Conservation (phyloP, 2,113 vertebrate genomes). For the Eulemur macaco region DNA sequence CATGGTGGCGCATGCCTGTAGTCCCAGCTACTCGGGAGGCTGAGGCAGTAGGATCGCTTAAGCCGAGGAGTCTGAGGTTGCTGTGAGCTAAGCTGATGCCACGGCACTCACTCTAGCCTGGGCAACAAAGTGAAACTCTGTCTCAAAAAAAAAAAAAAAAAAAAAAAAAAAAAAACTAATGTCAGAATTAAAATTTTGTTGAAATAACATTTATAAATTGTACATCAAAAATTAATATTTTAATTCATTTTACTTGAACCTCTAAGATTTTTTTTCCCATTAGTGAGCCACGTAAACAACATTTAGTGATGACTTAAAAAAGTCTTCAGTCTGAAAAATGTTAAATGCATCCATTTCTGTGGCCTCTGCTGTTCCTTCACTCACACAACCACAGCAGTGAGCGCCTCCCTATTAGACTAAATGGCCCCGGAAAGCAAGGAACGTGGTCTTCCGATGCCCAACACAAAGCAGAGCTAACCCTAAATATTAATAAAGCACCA, state of each 20-base stretch:
- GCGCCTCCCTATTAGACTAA: background rate
- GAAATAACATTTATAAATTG: constrained; percentile 73
- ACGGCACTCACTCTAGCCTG: too few relatives aligned
- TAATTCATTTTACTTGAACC: constrained; percentile 61
- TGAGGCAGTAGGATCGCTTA: too few relatives aligned
- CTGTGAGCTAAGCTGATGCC: too few relatives aligned
- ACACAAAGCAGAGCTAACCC: background rate
- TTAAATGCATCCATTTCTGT: background rate
- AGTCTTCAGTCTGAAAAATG: background rate
- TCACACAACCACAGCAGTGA: background rate
- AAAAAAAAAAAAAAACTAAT: constrained; percentile 60
- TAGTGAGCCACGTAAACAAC: constrained; percentile 40
- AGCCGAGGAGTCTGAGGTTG: too few relatives aligned
- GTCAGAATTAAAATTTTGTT: constrained; percentile 79
- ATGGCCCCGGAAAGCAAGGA: background rate
- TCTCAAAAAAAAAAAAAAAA: too few relatives aligned
- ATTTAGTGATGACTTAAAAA: background rate
- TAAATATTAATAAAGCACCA: background rate
- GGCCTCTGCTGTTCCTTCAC: background rate
- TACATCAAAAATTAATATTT: constrained; percentile 80
- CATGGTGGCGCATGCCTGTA: too few relatives aligned
- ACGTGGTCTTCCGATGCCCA: background rate
- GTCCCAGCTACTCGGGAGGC: too few relatives aligned
- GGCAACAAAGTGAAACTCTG: too few relatives aligned
- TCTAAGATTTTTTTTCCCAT: constrained; percentile 33